A percentile compares a stretch with the other conserved stretches of the same genome.
These are phyloP conservation scores for Lamprotornis superbus DNA, from an alignment of 2,113 vertebrate genomes.

Conservation along the genomic window DNA sequence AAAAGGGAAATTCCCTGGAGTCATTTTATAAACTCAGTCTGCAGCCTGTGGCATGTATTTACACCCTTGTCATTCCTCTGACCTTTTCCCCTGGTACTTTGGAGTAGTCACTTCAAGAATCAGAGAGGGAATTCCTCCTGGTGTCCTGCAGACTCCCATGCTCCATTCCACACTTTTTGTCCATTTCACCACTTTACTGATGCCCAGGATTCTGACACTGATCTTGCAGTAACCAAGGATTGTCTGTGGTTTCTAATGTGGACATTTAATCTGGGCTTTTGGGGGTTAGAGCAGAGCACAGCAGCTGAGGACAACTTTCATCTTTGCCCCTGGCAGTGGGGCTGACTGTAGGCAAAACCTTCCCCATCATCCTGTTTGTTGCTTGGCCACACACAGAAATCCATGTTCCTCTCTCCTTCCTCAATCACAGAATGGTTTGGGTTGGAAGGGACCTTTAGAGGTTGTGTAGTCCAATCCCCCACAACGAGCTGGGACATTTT, in stretches of 20 bases:
- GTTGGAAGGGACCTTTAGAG: neutral
- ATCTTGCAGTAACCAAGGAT: too few species aligned
- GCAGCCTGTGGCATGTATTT: neutral
- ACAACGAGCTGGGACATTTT: neutral
- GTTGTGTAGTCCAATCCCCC: too few species aligned
- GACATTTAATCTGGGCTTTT: rapidly evolving
- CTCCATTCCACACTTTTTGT: neutral
- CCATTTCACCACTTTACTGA: neutral
- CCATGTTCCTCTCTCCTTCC: neutral
- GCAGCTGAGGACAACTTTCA: neutral
- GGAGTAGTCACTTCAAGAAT: rapidly evolving
- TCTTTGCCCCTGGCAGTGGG: neutral
- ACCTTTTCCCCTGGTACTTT: neutral
- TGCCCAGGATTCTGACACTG: neutral
- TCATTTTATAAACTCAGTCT: neutral
- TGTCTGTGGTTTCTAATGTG: neutral
- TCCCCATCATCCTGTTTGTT: neutral
- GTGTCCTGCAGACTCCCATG: neutral
- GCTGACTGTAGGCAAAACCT: neutral
- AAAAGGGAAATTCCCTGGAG: neutral
- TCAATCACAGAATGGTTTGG: neutral
- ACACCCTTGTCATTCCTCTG: neutral
- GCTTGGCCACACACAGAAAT: neutral
- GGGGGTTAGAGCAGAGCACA: neutral
- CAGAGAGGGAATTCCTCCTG: neutral